A percentile compares a stretch with the other conserved stretches of the same genome.
These are phyloP conservation scores for Polymixis lichenea DNA, from an alignment of 2,888 invertebrate species.

Conservation along the genomic window DNA sequence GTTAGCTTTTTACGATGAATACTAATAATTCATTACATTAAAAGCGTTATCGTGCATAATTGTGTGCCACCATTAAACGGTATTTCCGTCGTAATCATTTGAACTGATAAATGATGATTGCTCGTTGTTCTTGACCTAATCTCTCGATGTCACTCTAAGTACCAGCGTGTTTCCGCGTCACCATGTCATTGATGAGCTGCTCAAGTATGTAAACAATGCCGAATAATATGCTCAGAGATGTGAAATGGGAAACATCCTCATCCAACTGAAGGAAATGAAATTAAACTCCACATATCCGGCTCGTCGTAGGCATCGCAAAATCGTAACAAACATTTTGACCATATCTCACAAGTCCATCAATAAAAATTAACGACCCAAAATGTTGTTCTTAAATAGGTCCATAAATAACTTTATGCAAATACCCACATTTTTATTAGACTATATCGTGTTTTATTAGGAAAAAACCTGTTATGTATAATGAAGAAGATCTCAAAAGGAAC, in stretches of 20 bases:
- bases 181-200: constrained; percentile 41
- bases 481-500: constrained; percentile 51
- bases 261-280: neutral
- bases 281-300: neutral
- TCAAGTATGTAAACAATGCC: constrained; percentile 13
- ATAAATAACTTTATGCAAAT: constrained; percentile 56
- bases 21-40: constrained; percentile 58
- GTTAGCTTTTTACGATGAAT: constrained; percentile 49
- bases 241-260: neutral
- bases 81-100: constrained; percentile 76
- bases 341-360: constrained; percentile 24
- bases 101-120: constrained; percentile 76
- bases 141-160: constrained; percentile 71
- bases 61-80: constrained; percentile 63
- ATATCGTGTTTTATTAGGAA: constrained; percentile 31
- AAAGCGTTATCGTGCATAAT: constrained; percentile 67
- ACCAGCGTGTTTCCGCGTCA: constrained; percentile 71
- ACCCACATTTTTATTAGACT: constrained; percentile 41
- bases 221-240: constrained; percentile 11
- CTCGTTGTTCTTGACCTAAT: constrained; percentile 84
- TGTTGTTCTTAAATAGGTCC: constrained; percentile 16
- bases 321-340: constrained; percentile 19
- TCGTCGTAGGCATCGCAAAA: constrained; percentile 11
- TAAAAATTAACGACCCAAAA: constrained; percentile 36
- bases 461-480: constrained; percentile 44